Evolutionary conservation across 2,888 invertebrate species (phyloP), one percentile per base, ranked within the genome.

Genomic region (Xanthia togata): DNA sequence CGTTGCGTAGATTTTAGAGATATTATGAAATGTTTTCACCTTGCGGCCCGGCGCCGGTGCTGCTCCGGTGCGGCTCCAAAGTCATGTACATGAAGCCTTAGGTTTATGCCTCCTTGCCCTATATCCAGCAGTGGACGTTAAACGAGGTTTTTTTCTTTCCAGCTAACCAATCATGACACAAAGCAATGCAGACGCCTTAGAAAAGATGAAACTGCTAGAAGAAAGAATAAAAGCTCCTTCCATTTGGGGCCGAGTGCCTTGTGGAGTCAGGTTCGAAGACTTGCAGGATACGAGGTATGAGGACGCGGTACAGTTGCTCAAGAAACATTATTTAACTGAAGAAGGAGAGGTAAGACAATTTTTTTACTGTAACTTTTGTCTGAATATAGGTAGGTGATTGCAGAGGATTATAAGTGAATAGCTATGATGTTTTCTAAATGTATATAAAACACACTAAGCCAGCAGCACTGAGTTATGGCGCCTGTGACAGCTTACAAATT

Each of bases 221-320:
- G 95, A 94, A 12, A 90, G 97, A 41, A 96, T 97, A 60, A 96
- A 94, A 76, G 96, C 96, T 0, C 97, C 97, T 0, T 95, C 95
- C 0, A 93, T 96, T 26, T 97, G 97, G 97, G 95, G 96, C 2
- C 83, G 95, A 0, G 91, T 94, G 4, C 91, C 95, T 0, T 93
- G 94, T 70, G 96, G 96, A 0, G 69, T 96, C 14, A 89, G 96
- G 76, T 96, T 96, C 41, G 97, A 97, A 68, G 97, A 97, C 64
- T 88, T 97, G 0, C 96, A 96, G 84, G 96, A 96, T 50, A 94
- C 78, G 75, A 90, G 96, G 60, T 96, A 95, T 53, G 96, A 97
- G 0, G 96, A 96, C 0, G 94, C 96, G 0, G 88, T 95, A 0
- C 89, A 87, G 23, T 79, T 97, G 76, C 81, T 96, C 67, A 96